A percentile compares a stretch with the other conserved stretches of the same genome.
Conservation (phyloP, 1,140 invertebrate species). For the Megathymus violae region DNA sequence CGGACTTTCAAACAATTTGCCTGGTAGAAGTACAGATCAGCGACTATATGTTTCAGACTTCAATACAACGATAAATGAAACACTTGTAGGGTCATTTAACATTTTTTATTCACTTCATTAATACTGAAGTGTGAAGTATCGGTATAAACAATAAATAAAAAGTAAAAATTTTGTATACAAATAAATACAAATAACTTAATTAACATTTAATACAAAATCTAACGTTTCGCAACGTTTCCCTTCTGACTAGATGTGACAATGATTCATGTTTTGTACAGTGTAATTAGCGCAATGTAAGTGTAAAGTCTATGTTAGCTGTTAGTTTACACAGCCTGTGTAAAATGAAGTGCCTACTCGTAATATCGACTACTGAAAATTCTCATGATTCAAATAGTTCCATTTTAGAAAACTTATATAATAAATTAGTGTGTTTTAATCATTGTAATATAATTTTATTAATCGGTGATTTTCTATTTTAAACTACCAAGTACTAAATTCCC, state of each 20-base stretch:
- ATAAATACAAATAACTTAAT: slow-evolving; percentile 52
- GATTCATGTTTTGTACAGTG: slow-evolving; percentile 31
- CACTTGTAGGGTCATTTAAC: slow-evolving; percentile 51
- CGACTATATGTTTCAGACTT: too few relatives aligned
- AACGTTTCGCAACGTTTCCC: slow-evolving; percentile 34
- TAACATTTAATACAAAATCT: slow-evolving; percentile 45
- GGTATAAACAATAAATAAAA: slow-evolving; percentile 64
- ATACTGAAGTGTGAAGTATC: slow-evolving; percentile 67
- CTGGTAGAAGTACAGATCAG: too few relatives aligned
- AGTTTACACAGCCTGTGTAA: slow-evolving; percentile 10
- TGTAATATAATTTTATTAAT: slow-evolving; percentile 9
- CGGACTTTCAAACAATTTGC: too few relatives aligned
- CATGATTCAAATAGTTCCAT: neutral
- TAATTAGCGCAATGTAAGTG: slow-evolving; percentile 25
- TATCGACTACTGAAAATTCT: neutral
- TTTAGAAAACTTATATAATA: slow-evolving; percentile 5
- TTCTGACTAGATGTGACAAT: slow-evolving; percentile 49
- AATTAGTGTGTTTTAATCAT: neutral
- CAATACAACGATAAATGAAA: too few relatives aligned
- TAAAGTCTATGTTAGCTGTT: slow-evolving; percentile 10
- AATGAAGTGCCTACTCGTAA: neutral
- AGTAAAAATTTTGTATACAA: slow-evolving; percentile 74
- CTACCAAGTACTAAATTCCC: slow-evolving; percentile 8
- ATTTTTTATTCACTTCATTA: slow-evolving; percentile 70
- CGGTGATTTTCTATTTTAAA: slow-evolving; percentile 4